Evolutionary conservation across 2,888 invertebrate genomes (phyloP), one percentile per base, ranked within the genome.

Genomic region (Saturnia japonica): DNA sequence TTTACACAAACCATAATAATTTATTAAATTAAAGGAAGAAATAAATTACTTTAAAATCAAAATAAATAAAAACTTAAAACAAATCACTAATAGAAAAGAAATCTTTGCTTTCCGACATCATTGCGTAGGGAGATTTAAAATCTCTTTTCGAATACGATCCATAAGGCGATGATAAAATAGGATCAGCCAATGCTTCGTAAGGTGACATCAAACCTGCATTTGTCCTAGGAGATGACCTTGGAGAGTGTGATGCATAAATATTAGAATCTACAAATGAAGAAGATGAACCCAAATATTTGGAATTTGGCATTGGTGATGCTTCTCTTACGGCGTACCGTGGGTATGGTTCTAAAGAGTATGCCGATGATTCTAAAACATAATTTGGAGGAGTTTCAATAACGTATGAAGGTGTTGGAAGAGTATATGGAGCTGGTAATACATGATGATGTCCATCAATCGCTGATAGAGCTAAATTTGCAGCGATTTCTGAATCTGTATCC

Each of bases 51-150:
- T n/a, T 25, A 60, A 7, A 9, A 40, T 22, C n/a, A 14, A 64
- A 34, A 40, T 40, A 8, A 40, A 64, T 62, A 40, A 64, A 34
- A 28, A 34, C 16, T 64, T 34, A 79, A 73, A 74, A 79, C 40
- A 79, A n/a, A 72, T 74, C 78, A 67, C 67, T 74, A 69, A 73
- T 71, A 16, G 78, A 72, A 74, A 80, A 77, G 25, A 72, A 47
- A 73, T 79, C 76, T 0, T 68, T 72, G 45, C 75, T 54, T 4
- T 70, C 70, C 16, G 70, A 73, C 0, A 80, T 72, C 73, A 75
- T 71, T 0, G 76, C 54, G 28, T 80, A 80, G 0, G 79, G 79
- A 0, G 78, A 78, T 25, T 74, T 73, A 8, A 64, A 64, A 64
- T 64, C 64, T 22, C n/a, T 64, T 64, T 64, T 64, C 11, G 64